These are phyloP conservation scores for Elegia similella DNA, from an alignment of 2,888 invertebrate genomes.

Conservation along the genomic window DNA sequence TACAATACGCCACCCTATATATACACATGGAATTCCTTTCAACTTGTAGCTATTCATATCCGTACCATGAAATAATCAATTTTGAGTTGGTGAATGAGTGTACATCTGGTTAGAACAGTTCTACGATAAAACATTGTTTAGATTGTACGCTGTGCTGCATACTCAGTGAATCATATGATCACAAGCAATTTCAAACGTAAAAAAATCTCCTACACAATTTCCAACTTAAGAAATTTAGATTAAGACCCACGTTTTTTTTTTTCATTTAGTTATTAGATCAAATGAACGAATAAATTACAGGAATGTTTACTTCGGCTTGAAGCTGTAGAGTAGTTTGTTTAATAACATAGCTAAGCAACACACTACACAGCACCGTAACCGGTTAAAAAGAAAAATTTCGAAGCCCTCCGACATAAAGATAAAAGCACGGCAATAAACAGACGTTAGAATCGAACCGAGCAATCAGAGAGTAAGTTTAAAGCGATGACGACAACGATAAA, in stretches of 20 bases:
- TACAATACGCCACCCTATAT: constrained; percentile 39
- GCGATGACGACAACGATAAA: constrained; percentile 31
- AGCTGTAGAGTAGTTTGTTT: constrained; percentile 7
- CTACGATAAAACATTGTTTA: constrained; percentile 20
- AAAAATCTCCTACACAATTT: background rate
- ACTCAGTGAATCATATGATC: background rate
- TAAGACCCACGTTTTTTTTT: too few species aligned
- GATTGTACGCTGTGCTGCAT: background rate
- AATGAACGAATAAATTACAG: background rate
- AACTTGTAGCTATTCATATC: constrained; percentile 39
- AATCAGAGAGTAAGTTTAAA: constrained; percentile 25
- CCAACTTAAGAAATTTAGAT: background rate
- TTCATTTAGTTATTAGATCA: background rate
- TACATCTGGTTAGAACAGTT: constrained; percentile 40
- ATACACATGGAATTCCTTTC: constrained; percentile 40
- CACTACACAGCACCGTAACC: background rate
- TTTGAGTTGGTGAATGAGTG: constrained; percentile 36
- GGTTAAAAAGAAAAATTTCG: constrained; percentile 6
- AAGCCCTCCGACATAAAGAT: constrained; percentile 11
- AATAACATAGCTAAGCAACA: background rate
- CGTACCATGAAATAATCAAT: constrained; percentile 35
- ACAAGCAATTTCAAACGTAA: background rate
- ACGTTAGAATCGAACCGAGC: background rate
- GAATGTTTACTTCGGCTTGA: constrained; percentile 6
- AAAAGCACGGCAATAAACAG: constrained; percentile 11